Base-by-base conservation (phyloP, 2,888 invertebrate species). In the Apodemia mormo region DNA sequence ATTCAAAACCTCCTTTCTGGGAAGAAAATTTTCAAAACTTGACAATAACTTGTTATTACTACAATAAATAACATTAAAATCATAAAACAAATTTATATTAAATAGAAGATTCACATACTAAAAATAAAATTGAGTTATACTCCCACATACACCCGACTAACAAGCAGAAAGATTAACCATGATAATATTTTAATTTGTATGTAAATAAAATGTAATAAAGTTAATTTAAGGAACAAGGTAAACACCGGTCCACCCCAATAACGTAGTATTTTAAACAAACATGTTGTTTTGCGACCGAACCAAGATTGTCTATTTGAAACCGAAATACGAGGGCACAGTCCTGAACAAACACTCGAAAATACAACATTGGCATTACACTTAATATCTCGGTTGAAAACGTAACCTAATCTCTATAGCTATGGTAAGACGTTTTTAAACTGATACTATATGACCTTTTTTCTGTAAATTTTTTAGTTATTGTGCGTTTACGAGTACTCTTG, bases 301-400 rank as follows among this genome's bases (percentile, higher is more conserved):
- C 74, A 69, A 74, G 76, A 76, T 77, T 73, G 77, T 70, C 74
- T 74, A 74, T 75, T 76, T 73, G 71, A 76, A 74, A 76, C 75
- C 75, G 74, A 75, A 76, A 77, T 77, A 78, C 77, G 75, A 73
- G 72, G 74, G 70, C 64, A 54, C 54, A 67, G 75, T 77, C 79
- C 80, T 79, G 78, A 77, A 76, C 71, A 80, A 80, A 80, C 77
- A 80, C 77, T 76, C 74, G 67, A 72, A 75, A 74, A 74, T 72
- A 74, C 75, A 74, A 74, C 75, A 72, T 76, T 73, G 74, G 77
- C 73, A 75, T 79, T 75, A 79, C 75, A 75, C 73, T 77, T 79
- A 77, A 78, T 77, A 77, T 76, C 75, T 74, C 72, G 66, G 72
- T 65, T 69, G 72, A 71, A 73, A 74, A 71, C 69, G 74, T 70